Conservation (phyloP, 2,888 invertebrate genomes). For the Stenurella melanura region DNA sequence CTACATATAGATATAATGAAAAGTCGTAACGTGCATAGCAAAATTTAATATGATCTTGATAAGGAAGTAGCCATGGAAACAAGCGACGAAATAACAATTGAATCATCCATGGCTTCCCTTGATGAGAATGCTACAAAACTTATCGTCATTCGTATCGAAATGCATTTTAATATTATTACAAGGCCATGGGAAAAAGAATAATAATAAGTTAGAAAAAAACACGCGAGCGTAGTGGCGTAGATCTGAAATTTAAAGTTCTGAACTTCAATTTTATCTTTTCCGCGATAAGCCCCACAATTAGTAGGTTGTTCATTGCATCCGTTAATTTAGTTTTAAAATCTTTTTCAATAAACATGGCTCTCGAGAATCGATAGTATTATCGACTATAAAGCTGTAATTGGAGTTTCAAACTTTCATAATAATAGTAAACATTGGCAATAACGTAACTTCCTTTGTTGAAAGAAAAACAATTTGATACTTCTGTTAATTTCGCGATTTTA, state of each 20-base stretch:
- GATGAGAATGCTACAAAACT: constrained; percentile 56
- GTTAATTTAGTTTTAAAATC: constrained; percentile 33
- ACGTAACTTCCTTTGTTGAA: not conserved
- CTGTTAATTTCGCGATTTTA: too few species aligned
- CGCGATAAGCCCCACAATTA: constrained; percentile 26
- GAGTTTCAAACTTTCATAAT: constrained; percentile 27
- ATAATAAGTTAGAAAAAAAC: constrained; percentile 63
- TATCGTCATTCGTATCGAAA: constrained; percentile 60
- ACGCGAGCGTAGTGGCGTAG: constrained; percentile 60
- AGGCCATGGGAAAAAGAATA: constrained; percentile 65
- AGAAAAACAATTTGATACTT: too few species aligned
- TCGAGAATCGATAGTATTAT: constrained; percentile 9
- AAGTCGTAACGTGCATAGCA: constrained; percentile 45
- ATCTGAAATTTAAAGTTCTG: constrained; percentile 65
- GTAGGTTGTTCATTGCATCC: constrained; percentile 31
- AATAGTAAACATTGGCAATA: not conserved
- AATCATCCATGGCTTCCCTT: constrained; percentile 56
- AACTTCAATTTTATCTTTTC: constrained; percentile 51
- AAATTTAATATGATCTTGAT: constrained; percentile 49
- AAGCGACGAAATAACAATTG: constrained; percentile 58
- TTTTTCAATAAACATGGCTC: constrained; percentile 8
- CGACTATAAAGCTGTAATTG: constrained; percentile 16
- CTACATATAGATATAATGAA: constrained; percentile 41
- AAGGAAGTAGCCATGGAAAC: constrained; percentile 54
- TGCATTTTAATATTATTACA: constrained; percentile 62